A percentile compares a stretch with the other conserved stretches of the same genome.
Conservation (phyloP, 2,797 vertebrate species). For the Parauchenoglanis ngamensis region DNA sequence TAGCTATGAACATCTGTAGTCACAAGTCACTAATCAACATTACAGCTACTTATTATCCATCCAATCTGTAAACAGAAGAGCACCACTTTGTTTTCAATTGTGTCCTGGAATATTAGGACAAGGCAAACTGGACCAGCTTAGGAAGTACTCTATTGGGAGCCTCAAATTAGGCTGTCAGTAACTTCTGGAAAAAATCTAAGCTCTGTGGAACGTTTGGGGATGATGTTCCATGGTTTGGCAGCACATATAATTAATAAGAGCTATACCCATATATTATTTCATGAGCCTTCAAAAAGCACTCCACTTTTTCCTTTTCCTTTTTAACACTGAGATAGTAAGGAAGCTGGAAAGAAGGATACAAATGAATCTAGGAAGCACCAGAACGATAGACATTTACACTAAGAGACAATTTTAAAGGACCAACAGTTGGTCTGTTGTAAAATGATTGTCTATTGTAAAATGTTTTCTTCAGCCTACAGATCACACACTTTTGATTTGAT, state of each 20-base stretch:
- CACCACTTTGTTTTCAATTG: slow-evolving; percentile 57
- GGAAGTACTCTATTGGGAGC: slow-evolving; percentile 69
- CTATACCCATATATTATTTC: slow-evolving; percentile 44
- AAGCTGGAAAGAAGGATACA: neutral
- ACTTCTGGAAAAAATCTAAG: slow-evolving; percentile 45
- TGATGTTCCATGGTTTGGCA: slow-evolving; percentile 45
- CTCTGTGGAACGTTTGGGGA: slow-evolving; percentile 45
- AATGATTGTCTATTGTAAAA: neutral
- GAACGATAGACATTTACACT: neutral
- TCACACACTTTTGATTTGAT: slow-evolving; percentile 31
- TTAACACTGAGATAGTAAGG: neutral
- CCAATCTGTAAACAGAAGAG: slow-evolving; percentile 43
- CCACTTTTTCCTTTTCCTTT: slow-evolving; percentile 17
- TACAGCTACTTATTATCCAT: slow-evolving; percentile 21
- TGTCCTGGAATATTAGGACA: slow-evolving; percentile 76
- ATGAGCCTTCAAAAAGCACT: slow-evolving; percentile 30
- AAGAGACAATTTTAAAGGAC: neutral
- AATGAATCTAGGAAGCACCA: neutral
- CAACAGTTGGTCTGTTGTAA: slow-evolving; percentile 25
- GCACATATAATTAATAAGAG: slow-evolving; percentile 17
- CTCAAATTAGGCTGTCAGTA: slow-evolving; percentile 71
- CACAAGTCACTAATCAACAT: slow-evolving; percentile 29
- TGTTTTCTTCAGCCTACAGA: slow-evolving; percentile 27
- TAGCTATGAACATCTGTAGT: slow-evolving; percentile 46
- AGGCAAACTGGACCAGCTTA: slow-evolving; percentile 73